Percentiles rank a stretch among this genome's conserved stretches.
Evolutionary conservation across 2,888 invertebrate species (phyloP).

Genomic region (Drosophila quinaria): DNA sequence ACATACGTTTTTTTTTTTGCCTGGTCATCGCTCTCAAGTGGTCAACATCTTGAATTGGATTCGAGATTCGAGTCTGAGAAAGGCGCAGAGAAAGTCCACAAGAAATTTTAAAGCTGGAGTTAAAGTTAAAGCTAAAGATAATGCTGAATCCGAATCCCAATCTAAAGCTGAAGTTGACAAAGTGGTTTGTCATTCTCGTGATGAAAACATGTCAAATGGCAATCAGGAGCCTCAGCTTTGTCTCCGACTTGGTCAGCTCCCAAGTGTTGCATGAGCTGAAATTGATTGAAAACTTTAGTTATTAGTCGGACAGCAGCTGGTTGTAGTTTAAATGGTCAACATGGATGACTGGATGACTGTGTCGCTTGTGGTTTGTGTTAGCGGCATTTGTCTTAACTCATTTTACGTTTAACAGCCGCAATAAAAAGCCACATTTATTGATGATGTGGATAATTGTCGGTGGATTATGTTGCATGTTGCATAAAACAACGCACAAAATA

Average conservation of each 20-base stretch:
- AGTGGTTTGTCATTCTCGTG: constrained; percentile 67
- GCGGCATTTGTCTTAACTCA: constrained; percentile 35
- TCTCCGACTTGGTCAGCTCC: constrained; percentile 8
- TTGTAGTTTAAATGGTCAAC: constrained; percentile 32
- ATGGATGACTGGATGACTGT: constrained; percentile 7
- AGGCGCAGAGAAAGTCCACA: constrained; percentile 67
- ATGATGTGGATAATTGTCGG: constrained; percentile 38
- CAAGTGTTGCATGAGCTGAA: constrained; percentile 45
- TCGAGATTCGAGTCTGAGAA: constrained; percentile 56
- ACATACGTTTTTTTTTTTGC: constrained; percentile 36
- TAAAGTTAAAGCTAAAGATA: constrained; percentile 17
- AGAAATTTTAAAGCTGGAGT: constrained; percentile 16
- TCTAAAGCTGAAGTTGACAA: constrained; percentile 38
- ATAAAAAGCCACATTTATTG: constrained; percentile 38
- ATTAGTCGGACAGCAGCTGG: constrained; percentile 45
- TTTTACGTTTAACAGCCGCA: constrained; percentile 21
- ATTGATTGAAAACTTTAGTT: constrained; percentile 52
- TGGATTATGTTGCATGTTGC: constrained; percentile 19
- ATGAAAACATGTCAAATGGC: constrained; percentile 54
- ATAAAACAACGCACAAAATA: constrained; percentile 1
- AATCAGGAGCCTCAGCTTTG: constrained; percentile 19
- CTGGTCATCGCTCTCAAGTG: constrained; percentile 73
- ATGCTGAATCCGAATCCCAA: constrained; percentile 22
- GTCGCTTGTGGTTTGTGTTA: constrained; percentile 2
- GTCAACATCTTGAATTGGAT: constrained; percentile 32